phyloP scores from a whole-genome alignment of 2,888 invertebrate genomes.

The Sceliomorpha sp. region DNA sequence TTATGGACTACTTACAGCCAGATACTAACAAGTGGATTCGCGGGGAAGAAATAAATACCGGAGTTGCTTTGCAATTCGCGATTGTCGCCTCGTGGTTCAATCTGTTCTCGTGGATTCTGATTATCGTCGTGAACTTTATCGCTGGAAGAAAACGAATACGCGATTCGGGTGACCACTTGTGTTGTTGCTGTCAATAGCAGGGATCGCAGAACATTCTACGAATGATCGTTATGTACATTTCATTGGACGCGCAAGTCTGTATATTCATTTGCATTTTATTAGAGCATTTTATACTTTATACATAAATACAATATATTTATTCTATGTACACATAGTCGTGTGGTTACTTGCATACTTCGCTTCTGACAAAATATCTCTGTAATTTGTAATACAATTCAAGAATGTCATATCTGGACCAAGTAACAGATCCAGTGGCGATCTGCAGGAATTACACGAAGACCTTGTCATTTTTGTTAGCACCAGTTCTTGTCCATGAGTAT shows the following conservation, averaged over 20 bases:
- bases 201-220: conserved; percentile 5
- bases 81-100: conserved; percentile 84
- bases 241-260: too few relatives aligned
- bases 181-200: conserved; percentile 61
- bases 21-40: conserved; percentile 85
- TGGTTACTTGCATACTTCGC: conserved; percentile 31
- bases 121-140: conserved; percentile 82
- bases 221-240: conserved; percentile 31
- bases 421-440: too few relatives aligned
- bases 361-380: conserved; percentile 56
- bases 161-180: conserved; percentile 60
- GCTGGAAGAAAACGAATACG: conserved; percentile 77
- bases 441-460: too few relatives aligned
- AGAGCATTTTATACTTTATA: conserved; percentile 67
- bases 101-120: conserved; percentile 82
- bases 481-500: too few relatives aligned
- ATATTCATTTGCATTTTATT: conserved; percentile 69
- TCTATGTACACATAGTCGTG: conserved; percentile 62
- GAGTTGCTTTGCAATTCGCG: conserved; percentile 85
- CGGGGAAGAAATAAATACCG: conserved; percentile 87
- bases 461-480: too few relatives aligned
- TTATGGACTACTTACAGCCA: conserved; percentile 91
- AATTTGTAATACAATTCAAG: conserved; percentile 23
- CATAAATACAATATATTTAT: conserved; percentile 67
- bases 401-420: too few relatives aligned